A percentile compares a stretch with the other conserved stretches of the same genome.
Conservation (phyloP, 2,113 vertebrate species). For the Lontra canadensis region DNA sequence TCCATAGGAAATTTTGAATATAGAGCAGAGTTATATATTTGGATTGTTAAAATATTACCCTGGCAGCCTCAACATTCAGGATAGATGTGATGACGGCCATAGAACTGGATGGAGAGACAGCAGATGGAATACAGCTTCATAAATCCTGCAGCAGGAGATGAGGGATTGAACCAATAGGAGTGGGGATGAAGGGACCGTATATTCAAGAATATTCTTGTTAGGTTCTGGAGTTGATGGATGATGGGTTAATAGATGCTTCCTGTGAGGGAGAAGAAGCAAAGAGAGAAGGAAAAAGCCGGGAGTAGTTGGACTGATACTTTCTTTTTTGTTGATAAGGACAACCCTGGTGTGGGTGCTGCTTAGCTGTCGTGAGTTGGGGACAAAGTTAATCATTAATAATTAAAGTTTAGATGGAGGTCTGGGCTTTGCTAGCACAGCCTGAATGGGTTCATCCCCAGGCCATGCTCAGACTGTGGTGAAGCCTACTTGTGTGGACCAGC, state of each 20-base stretch:
- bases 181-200: neutral
- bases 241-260: neutral
- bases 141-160: neutral
- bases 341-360: neutral
- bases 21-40: neutral
- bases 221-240: neutral
- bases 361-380: neutral
- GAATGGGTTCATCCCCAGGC: neutral
- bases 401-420: neutral
- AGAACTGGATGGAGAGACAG: neutral
- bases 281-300: neutral
- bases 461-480: neutral
- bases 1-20: neutral
- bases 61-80: neutral
- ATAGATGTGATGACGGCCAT: neutral
- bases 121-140: neutral
- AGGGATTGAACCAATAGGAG: neutral
- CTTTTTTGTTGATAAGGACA: neutral
- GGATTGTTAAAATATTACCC: neutral
- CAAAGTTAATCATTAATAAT: constrained; percentile 28
- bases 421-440: neutral
- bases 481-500: neutral
- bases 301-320: neutral
- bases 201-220: neutral
- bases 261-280: neutral